Conservation (phyloP, 2,113 vertebrate species). For the Pangasianodon hypophthalmus region DNA sequence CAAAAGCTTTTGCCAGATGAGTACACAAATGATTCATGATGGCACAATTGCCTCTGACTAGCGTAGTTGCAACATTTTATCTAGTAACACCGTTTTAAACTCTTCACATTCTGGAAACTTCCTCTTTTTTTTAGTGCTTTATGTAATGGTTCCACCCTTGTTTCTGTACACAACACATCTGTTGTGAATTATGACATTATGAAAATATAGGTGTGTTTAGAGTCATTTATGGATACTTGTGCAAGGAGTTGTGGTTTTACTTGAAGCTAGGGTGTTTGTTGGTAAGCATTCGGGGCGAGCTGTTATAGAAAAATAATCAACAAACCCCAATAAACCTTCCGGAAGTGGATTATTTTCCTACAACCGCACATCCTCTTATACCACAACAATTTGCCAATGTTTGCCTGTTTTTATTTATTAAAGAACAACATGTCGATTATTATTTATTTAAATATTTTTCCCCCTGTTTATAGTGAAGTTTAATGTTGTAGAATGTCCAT, state of each 20-base stretch:
- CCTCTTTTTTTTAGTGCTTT: not conserved
- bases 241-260: not conserved
- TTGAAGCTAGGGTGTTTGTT: not conserved
- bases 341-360: not conserved
- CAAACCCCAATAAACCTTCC: not conserved
- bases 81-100: not conserved
- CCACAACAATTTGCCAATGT: not conserved
- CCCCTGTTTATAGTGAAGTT: not conserved
- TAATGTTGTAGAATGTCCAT: not conserved
- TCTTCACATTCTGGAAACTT: not conserved
- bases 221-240: not conserved
- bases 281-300: not conserved
- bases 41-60: not conserved
- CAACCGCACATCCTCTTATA: not conserved
- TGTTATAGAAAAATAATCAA: not conserved
- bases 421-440: not conserved
- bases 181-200: not conserved
- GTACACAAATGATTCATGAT: not conserved
- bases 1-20: not conserved
- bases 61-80: not conserved
- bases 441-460: not conserved
- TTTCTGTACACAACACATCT: not conserved
- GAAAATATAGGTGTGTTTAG: not conserved
- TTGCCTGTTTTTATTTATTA: not conserved
- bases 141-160: not conserved